phyloP scores from a whole-genome alignment of 2,797 vertebrate genomes.

The Poecilia picta region DNA sequence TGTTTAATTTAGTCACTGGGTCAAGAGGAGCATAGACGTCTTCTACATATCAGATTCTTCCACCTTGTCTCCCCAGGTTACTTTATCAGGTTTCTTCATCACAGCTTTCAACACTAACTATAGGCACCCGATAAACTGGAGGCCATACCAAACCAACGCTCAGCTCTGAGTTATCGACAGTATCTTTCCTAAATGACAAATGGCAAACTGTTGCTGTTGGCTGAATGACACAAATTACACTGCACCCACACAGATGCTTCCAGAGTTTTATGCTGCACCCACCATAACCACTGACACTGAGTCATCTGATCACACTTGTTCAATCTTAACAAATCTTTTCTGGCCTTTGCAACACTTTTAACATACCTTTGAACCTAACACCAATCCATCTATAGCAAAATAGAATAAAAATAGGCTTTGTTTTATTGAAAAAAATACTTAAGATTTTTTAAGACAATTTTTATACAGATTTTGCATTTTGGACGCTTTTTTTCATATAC shows the following conservation, averaged over 20 bases:
- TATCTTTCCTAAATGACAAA: conserved; percentile 11
- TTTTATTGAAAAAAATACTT: neutral
- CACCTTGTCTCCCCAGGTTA: conserved; percentile 5
- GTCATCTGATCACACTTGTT: neutral
- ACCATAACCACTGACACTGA: neutral
- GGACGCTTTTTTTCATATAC: conserved; percentile 44
- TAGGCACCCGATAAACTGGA: conserved; percentile 2
- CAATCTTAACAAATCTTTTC: neutral
- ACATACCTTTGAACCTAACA: neutral
- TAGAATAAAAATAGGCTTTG: neutral
- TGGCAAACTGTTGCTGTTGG: conserved; percentile 1
- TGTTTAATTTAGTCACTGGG: neutral
- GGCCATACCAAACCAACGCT: neutral
- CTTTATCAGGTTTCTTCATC: conserved; percentile 5
- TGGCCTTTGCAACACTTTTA: neutral
- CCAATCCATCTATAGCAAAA: neutral
- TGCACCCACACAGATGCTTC: conserved; percentile 9
- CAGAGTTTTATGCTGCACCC: neutral
- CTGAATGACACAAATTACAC: neutral
- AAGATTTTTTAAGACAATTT: neutral
- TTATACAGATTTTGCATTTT: conserved; percentile 41
- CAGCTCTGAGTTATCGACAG: conserved; percentile 1
- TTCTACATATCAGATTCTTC: neutral
- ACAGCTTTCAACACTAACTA: conserved; percentile 9
- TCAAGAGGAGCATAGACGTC: neutral